Evolutionary conservation across 1,140 invertebrate species (phyloP), one percentile per base, ranked within the genome.

Genomic region (Psix sp.): DNA sequence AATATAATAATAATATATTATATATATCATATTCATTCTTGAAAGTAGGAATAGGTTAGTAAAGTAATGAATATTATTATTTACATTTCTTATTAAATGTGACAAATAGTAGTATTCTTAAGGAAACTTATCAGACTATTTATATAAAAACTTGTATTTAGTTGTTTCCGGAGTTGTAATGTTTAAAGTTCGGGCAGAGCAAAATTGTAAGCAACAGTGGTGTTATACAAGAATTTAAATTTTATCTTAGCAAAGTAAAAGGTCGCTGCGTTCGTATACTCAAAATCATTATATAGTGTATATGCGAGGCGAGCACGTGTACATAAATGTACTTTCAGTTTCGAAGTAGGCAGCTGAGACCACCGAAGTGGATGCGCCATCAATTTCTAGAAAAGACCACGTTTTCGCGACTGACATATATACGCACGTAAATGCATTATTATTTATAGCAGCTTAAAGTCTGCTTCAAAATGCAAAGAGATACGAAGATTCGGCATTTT

Each of bases 281-380:
- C 13, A 10, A 11, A 21, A 66, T 54, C 20, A 66, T 66, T 66
- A 56, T 39, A 35, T 40, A 48, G 42, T 40, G 20, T 40, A 39
- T 56, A 48, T 39, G 38, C 11, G 40, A 46, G 3, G 11, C 33
- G 33, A 51, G 57, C 24, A 62, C 36, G 45, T 36, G 45, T 54
- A 46, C 39, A 24, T 31, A 48, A 54, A 66, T 56, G 51, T 48
- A 66, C 60, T 65, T 65, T 65, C 62, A 66, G 51, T 66, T 66
- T 54, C 49, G 52, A 24, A 48, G 46, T 36, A 36, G 49, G 24
- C 71, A 74, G 71, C 62, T 74, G 71, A 35, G 57, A 40, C 54
- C 33, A 14, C 49, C 15, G 24, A 20, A 67, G 24, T 62, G 26
- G 36, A 62, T 62, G 20, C 26, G 40, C 51, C 59, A 65, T 65